A percentile compares a stretch with the other conserved stretches of the same genome.
Conservation (phyloP, 2,113 vertebrate genomes). For the Gavialis gangeticus region DNA sequence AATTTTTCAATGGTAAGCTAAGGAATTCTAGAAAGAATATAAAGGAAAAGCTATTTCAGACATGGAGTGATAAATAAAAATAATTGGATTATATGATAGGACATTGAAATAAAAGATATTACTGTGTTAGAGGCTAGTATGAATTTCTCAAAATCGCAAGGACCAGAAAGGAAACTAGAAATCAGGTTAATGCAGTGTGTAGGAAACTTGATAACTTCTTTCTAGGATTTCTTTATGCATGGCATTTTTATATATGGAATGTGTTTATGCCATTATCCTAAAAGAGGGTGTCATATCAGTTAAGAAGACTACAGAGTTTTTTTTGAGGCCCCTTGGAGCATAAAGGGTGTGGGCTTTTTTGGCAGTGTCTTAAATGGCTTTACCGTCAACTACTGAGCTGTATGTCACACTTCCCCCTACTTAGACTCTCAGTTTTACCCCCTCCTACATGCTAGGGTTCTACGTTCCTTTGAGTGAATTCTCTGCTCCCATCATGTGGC, state of each 20-base stretch:
- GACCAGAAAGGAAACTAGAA: neutral
- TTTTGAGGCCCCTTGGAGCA: too few relatives aligned
- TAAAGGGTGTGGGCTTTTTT: too few relatives aligned
- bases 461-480: neutral
- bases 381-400: neutral
- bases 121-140: too few relatives aligned
- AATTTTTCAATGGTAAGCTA: neutral
- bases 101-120: neutral
- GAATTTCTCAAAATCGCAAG: neutral
- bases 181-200: neutral
- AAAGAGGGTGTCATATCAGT: too few relatives aligned
- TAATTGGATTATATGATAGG: neutral
- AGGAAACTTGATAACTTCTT: neutral
- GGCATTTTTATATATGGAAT: too few relatives aligned
- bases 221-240: neutral
- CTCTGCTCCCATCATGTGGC: neutral
- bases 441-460: neutral
- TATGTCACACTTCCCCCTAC: neutral
- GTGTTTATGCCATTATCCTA: too few relatives aligned
- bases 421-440: neutral
- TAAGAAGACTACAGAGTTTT: too few relatives aligned
- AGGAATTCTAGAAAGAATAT: neutral
- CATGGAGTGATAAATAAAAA: neutral
- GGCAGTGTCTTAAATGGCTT: neutral
- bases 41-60: neutral